Evolutionary conservation across 92 coral and sea anemone genomes (phyloP).

Genomic region (Muricea muricata): DNA sequence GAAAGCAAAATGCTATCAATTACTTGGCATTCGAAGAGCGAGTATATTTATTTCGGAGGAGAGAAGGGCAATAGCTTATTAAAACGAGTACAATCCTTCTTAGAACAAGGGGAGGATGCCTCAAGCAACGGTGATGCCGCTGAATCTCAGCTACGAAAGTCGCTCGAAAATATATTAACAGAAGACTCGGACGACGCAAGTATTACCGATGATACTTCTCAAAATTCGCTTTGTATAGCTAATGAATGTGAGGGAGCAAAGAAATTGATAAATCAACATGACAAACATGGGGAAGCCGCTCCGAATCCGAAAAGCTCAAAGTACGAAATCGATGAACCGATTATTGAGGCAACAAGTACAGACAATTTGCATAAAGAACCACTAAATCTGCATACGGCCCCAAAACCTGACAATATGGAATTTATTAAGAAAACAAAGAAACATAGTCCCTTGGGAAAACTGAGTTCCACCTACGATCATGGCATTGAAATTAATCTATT

Average conservation of each 20-base stretch:
- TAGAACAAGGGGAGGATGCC: not conserved
- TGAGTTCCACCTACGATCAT: too few species aligned
- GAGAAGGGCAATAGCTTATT: not conserved
- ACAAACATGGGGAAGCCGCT: not conserved
- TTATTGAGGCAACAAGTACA: not conserved
- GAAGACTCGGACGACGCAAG: not conserved
- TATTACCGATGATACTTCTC: not conserved
- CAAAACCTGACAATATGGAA: not conserved
- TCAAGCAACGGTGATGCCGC: not conserved
- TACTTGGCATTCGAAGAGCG: not conserved
- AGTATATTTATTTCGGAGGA: not conserved
- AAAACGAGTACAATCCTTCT: not conserved
- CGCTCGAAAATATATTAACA: not conserved
- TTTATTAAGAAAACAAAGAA: not conserved
- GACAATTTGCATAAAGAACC: not conserved
- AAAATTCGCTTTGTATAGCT: not conserved
- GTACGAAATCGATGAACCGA: not conserved
- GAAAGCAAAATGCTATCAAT: not conserved
- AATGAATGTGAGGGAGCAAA: not conserved
- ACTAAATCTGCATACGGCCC: not conserved
- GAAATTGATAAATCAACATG: not conserved
- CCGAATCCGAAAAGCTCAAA: not conserved
- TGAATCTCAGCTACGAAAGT: not conserved
- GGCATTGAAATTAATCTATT: not conserved
- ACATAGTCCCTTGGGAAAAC: not conserved